These are phyloP conservation scores for Caenorhabditis becei DNA, from an alignment of 2,888 invertebrate species.

Conservation along the genomic window DNA sequence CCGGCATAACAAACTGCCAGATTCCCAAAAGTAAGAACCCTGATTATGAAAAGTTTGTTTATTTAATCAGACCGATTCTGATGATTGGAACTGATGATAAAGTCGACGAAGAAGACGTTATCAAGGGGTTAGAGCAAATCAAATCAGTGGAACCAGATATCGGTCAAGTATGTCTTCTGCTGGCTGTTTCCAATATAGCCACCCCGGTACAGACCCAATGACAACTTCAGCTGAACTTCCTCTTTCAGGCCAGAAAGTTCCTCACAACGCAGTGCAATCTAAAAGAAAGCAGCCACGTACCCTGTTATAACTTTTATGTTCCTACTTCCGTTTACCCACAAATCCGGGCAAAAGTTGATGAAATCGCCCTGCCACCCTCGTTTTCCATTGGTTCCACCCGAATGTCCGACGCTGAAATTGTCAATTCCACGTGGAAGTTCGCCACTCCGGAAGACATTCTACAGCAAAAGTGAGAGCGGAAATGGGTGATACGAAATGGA, in stretches of 20 bases:
- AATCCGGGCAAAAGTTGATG: slow-evolving; percentile 23
- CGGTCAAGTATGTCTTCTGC: slow-evolving; percentile 10
- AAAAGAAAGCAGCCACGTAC: slow-evolving; percentile 9
- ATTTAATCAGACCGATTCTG: slow-evolving; percentile 46
- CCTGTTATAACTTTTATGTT: slow-evolving; percentile 26
- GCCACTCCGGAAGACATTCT: slow-evolving; percentile 42
- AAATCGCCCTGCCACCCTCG: slow-evolving; percentile 17
- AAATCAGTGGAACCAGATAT: slow-evolving; percentile 27
- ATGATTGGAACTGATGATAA: slow-evolving; percentile 27
- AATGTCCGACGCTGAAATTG: slow-evolving; percentile 27
- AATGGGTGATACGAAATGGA: not conserved
- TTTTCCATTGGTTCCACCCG: slow-evolving; percentile 41
- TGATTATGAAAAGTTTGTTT: too few relatives aligned
- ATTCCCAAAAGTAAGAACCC: slow-evolving; percentile 11
- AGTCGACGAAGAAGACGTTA: slow-evolving; percentile 21
- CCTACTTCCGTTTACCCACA: slow-evolving; percentile 13
- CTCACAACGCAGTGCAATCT: slow-evolving; percentile 6
- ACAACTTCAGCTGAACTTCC: not conserved
- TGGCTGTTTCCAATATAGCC: slow-evolving; percentile 3
- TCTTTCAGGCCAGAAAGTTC: slow-evolving; percentile 23
- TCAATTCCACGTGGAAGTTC: slow-evolving; percentile 56
- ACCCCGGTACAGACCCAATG: slow-evolving; percentile 1
- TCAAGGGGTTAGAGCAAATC: slow-evolving; percentile 22
- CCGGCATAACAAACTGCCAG: slow-evolving; percentile 35
- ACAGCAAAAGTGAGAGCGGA: slow-evolving; percentile 40